Evolutionary conservation across 2,797 vertebrate genomes (phyloP), one percentile per base, ranked within the genome.

Genomic region (Alauda arvensis): DNA sequence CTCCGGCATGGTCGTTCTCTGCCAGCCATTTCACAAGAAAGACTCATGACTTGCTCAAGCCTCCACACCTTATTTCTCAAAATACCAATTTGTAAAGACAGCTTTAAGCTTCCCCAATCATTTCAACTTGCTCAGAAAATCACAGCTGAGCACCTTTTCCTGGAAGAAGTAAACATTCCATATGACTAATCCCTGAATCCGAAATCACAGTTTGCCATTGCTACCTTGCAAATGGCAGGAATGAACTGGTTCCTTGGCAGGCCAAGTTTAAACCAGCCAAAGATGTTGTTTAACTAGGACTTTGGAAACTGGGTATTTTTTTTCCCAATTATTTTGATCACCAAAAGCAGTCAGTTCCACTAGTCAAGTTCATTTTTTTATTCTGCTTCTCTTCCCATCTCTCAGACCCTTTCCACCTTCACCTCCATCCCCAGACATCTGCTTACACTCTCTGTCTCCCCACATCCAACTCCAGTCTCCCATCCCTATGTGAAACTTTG

Each of bases 11-110:
- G 26, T 83, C 52, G 14, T 46, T 83, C 83, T 83, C 83, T 89
- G 77, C 70, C 89, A 91, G 70, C 83, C 92, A 78, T 93, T 92
- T 93, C 93, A 91, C 83, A 89, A 91, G 77, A 80, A 16, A 55
- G 29, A 12, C 49, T 82, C 76, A 68, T 28, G 37, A 45, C 71
- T 92, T 88, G 26, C 87, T 91, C 39, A 72, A 89, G 31, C 28
- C 10, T 93, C 77, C 70, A 69, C 70, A 78, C 85, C 80, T 87
- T 69, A 61, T 72, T 90, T 90, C 74, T 93, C 70, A 81, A 76
- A 95, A 76, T 56, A 89, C 0, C 56, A n/a, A 7, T 60, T 72
- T 72, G 11, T 60, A 34, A 90, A 85, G 42, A 42, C 34, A 87
- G 60, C 45, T 17, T 2, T 77, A 56, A 49, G 70, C 13, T 14